Conservation (phyloP, 30 jellyfish, hydroid and myxozoan genomes). For the Hydra vulgaris region DNA sequence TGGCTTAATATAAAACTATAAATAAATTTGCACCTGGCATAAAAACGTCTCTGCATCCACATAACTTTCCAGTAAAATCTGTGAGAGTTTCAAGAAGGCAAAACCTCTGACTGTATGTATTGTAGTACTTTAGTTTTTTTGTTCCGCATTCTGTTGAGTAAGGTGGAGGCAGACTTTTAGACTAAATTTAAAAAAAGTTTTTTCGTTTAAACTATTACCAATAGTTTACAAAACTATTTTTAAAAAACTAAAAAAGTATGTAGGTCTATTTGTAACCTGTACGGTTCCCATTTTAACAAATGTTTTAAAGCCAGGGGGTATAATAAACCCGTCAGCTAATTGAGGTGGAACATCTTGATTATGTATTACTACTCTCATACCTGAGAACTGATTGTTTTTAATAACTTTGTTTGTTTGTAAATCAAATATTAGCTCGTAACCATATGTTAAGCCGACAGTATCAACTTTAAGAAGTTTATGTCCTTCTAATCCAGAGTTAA, state of each 20-base stretch:
- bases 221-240: too few relatives aligned
- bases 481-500: conserved; percentile 59
- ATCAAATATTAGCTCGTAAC: conserved; percentile 63
- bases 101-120: not conserved
- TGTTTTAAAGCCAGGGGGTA: conserved; percentile 90
- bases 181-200: not conserved
- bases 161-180: conserved; percentile 24
- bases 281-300: conserved; percentile 49
- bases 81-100: conserved; percentile 20
- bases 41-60: conserved; percentile 23
- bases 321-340: conserved; percentile 66
- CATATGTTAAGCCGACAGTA: conserved; percentile 71
- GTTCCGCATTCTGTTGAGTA: conserved; percentile 24
- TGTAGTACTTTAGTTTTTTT: conserved; percentile 7
- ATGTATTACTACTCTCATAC: conserved; percentile 65
- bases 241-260: too few relatives aligned
- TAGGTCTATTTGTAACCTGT: conserved; percentile 57
- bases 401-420: conserved; percentile 59
- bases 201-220: not conserved
- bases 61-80: conserved; percentile 6
- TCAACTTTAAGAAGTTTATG: conserved; percentile 53
- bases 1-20: too few relatives aligned
- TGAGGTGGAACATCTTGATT: conserved; percentile 75
- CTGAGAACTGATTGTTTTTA: conserved; percentile 50
- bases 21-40: conserved; percentile 45